phyloP scores from a whole-genome alignment of 2,888 invertebrate species.

The Spilosoma lubricipeda region DNA sequence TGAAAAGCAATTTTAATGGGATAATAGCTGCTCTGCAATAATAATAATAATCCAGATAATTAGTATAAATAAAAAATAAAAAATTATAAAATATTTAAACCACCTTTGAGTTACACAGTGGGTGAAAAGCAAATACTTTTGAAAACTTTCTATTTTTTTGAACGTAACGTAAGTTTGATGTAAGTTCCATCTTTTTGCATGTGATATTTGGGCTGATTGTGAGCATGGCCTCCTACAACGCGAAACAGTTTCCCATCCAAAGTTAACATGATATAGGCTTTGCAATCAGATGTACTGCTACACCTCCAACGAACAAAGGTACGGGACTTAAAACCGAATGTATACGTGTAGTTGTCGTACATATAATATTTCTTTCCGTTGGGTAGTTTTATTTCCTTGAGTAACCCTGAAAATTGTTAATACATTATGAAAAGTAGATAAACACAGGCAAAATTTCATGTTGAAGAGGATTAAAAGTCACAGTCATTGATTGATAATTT shows the following conservation, averaged over 20 bases:
- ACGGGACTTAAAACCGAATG: slow-evolving; percentile 21
- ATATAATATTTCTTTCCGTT: slow-evolving; percentile 37
- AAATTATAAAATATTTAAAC: no score
- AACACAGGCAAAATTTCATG: background rate
- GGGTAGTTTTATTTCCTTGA: slow-evolving; percentile 17
- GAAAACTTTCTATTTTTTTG: no score
- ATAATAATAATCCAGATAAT: no score
- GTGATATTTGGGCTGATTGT: slow-evolving; percentile 34
- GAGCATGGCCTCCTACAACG: slow-evolving; percentile 24
- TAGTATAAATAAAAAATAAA: no score
- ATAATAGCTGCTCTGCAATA: no score
- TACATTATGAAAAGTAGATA: background rate
- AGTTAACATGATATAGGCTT: slow-evolving; percentile 29
- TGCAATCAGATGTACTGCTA: slow-evolving; percentile 37
- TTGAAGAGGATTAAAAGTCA: background rate
- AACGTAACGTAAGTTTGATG: slow-evolving; percentile 12
- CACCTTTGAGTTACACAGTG: no score
- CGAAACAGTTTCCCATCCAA: slow-evolving; percentile 15
- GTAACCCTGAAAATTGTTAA: slow-evolving; percentile 26
- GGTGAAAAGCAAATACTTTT: no score
- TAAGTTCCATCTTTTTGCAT: slow-evolving; percentile 31
- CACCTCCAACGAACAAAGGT: slow-evolving; percentile 35
- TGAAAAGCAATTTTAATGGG: no score
- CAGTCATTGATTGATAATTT: background rate
- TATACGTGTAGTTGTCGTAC: slow-evolving; percentile 33